These are phyloP conservation scores for Capromys pilorides DNA, from an alignment of 2,797 vertebrate species.

Conservation along the genomic window DNA sequence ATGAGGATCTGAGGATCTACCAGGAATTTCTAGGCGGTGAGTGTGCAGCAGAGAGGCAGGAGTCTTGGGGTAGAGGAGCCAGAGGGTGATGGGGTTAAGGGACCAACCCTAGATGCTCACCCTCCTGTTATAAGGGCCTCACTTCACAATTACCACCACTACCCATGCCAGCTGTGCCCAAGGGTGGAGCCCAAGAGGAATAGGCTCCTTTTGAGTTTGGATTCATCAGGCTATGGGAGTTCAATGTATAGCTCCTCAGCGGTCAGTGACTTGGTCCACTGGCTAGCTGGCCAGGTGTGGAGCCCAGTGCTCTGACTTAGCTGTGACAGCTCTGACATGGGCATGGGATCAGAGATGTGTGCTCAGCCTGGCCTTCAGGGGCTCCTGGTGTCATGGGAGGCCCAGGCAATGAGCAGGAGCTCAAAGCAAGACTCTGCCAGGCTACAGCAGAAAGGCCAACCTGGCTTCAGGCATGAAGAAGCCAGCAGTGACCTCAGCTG, in stretches of 20 bases:
- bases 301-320: not conserved
- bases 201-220: not conserved
- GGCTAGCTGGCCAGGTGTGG: not conserved
- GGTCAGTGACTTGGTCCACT: not conserved
- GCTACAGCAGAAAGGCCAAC: not conserved
- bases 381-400: not conserved
- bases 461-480: not conserved
- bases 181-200: not conserved
- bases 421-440: not conserved
- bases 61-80: not conserved
- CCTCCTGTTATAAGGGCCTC: no score
- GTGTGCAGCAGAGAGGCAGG: not conserved
- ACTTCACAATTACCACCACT: not conserved
- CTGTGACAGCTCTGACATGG: not conserved
- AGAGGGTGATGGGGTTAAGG: not conserved
- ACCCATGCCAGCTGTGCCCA: rapidly evolving
- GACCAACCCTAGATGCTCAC: not conserved
- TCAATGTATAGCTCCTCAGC: not conserved
- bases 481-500: not conserved
- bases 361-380: not conserved
- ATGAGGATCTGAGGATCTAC: not conserved
- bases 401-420: not conserved
- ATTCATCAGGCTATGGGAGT: not conserved
- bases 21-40: no score
- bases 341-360: not conserved